Evolutionary conservation across 2,797 vertebrate genomes (phyloP).

Genomic region (Parotocinclus haroldoi): DNA sequence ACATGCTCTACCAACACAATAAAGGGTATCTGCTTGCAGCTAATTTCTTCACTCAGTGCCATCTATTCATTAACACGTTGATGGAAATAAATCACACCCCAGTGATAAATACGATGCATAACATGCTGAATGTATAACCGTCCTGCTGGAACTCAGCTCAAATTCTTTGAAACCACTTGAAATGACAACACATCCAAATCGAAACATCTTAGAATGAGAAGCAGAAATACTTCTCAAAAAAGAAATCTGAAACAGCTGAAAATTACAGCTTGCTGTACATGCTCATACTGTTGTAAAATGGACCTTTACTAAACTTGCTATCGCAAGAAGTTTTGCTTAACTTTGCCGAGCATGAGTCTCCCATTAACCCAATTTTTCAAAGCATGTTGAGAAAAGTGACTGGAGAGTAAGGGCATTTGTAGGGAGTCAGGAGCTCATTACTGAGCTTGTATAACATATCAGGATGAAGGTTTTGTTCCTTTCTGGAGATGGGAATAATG

Average conservation of each 20-base stretch:
- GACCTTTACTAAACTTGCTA: conserved; percentile 8
- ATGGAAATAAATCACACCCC: conserved; percentile 70
- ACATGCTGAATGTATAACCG: conserved; percentile 29
- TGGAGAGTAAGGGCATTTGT: conserved; percentile 41
- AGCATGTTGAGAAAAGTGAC: conserved; percentile 40
- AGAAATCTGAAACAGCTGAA: not conserved
- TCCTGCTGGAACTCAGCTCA: conserved; percentile 2
- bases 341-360: conserved; percentile 28
- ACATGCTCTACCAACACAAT: conserved; percentile 10
- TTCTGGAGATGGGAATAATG: conserved; percentile 53
- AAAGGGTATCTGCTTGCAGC: conserved; percentile 11
- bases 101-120: conserved; percentile 36
- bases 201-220: conserved; percentile 1
- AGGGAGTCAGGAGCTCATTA: conserved; percentile 51
- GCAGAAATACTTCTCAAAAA: not conserved
- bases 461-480: conserved; percentile 38
- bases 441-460: conserved; percentile 50
- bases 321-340: conserved; percentile 36
- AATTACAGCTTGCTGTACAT: not conserved
- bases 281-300: conserved; percentile 6
- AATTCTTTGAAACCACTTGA: conserved; percentile 48
- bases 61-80: conserved; percentile 69
- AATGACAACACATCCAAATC: conserved; percentile 34
- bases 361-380: conserved; percentile 54
- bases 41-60: conserved; percentile 47